Evolutionary conservation across 2,113 vertebrate species (phyloP).

Genomic region (Eptesicus fuscus): DNA sequence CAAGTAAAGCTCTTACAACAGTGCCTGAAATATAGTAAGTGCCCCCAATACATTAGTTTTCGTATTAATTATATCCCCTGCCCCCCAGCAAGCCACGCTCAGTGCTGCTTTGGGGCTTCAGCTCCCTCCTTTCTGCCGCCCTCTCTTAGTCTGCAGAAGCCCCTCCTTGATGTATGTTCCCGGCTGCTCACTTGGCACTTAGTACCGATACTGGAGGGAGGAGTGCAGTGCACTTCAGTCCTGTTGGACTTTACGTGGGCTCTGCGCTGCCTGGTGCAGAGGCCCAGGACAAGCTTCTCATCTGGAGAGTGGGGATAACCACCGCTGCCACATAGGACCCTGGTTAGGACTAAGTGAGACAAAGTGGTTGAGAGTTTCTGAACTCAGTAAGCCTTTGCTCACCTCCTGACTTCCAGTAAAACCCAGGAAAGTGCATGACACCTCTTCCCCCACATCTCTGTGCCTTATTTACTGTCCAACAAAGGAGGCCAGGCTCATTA

Average conservation of each 20-base stretch:
- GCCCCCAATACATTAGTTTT: not conserved
- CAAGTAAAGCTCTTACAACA: conserved; percentile 3
- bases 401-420: not conserved
- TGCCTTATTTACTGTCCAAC: not conserved
- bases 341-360: not conserved
- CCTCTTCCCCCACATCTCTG: not conserved
- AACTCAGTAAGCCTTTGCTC: not conserved
- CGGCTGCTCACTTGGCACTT: not conserved
- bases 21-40: not conserved
- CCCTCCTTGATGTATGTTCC: not conserved
- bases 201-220: not conserved
- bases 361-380: not conserved
- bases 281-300: not conserved
- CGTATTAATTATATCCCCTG: not conserved
- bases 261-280: not conserved
- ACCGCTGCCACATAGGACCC: not conserved
- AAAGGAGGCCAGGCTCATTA: conserved; percentile 1
- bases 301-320: not conserved
- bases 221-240: not conserved
- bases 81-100: not conserved
- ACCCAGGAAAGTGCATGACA: not conserved
- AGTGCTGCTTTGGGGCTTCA: not conserved
- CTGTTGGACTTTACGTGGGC: not conserved
- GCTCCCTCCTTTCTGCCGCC: not conserved
- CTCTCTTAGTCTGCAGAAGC: not conserved